Evolutionary conservation across 2,113 vertebrate species (phyloP), one percentile per base, ranked within the genome.

Genomic region (Ornithorhynchus anatinus): DNA sequence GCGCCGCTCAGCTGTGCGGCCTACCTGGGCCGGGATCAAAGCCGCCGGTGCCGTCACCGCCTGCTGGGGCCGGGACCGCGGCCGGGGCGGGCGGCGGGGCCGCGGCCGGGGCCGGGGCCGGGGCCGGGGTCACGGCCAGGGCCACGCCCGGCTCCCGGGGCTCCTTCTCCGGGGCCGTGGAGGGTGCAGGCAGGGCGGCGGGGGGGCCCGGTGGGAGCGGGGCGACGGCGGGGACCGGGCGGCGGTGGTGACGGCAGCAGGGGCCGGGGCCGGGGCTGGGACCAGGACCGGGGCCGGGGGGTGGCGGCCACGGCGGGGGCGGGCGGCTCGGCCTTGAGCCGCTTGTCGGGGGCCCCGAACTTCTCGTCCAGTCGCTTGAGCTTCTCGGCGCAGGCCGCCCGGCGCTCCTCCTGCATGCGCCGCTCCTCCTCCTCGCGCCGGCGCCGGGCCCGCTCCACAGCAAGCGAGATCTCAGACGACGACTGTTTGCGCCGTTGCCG

Each of bases 401-500:
- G 90, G 10, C 96, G 91, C 75, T 97, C 96, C 47, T 98, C 96
- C 75, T 97, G 95, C 96, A 98, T 98, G 50, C 96, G 90, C 0
- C 95, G 94, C 31, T 98, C 96, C 44, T 98, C 96, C 40, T 97
- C 96, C 20, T 97, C 96, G 0, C 96, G 92, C 0, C 96, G 92
- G 0, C 96, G 91, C 7, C 96, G 92, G 3, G 96, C 96, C 19
- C 96, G 92, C 85, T 98, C 96, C 59, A 98, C 96, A 0, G 96
- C 96, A 2, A 93, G 92, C 6, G 96, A 97, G 33, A 98, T 97
- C 80, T 97, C 96, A 0, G 95, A 88, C 1, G 95, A 97, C 0
- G 96, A 97, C 61, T 98, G 96, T 59, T 97, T 96, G 10, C 96
- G 89, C 10, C 96, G 92, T 80, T 98, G 96, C 20, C 96, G 94